Conservation (phyloP, 2,888 invertebrate species). For the Lucinisca nassula region DNA sequence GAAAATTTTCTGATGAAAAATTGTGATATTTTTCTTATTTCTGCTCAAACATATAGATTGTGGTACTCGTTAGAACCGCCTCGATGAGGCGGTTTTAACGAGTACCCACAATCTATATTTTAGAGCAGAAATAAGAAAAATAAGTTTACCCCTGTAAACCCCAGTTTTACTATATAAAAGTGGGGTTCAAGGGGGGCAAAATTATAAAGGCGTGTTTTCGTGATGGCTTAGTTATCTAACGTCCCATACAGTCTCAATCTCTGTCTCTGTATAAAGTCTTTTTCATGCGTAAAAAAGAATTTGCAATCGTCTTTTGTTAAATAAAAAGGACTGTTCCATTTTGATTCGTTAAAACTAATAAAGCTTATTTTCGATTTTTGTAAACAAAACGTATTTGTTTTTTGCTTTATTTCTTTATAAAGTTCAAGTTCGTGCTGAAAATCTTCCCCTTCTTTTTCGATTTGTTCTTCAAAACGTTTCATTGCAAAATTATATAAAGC, state of each 20-base stretch:
- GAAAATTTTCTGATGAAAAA: no score
- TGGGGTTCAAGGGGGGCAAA: no score
- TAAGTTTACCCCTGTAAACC: no score
- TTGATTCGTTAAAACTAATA: slow-evolving; percentile 22
- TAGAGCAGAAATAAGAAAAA: no score
- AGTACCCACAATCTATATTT: no score
- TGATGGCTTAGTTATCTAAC: slow-evolving; percentile 45
- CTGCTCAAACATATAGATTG: no score
- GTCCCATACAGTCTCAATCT: slow-evolving; percentile 54
- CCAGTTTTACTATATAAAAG: no score
- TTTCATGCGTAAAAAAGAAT: slow-evolving; percentile 53
- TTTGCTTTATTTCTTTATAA: slow-evolving; percentile 34
- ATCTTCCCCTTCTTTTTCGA: slow-evolving; percentile 39
- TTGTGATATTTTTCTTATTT: no score
- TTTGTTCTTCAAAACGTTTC: slow-evolving; percentile 39
- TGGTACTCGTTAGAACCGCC: no score
- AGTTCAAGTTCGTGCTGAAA: slow-evolving; percentile 44
- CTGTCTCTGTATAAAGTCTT: slow-evolving; percentile 49
- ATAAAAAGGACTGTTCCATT: slow-evolving; percentile 33
- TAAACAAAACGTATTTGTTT: slow-evolving; percentile 39
- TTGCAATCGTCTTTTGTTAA: slow-evolving; percentile 51
- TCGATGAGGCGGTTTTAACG: no score
- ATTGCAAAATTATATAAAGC: slow-evolving; percentile 57
- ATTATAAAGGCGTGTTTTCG: no score
- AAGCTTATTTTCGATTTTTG: not conserved